Base-by-base conservation (phyloP, 2,797 vertebrate genomes). In the Poliocrania exsul region DNA sequence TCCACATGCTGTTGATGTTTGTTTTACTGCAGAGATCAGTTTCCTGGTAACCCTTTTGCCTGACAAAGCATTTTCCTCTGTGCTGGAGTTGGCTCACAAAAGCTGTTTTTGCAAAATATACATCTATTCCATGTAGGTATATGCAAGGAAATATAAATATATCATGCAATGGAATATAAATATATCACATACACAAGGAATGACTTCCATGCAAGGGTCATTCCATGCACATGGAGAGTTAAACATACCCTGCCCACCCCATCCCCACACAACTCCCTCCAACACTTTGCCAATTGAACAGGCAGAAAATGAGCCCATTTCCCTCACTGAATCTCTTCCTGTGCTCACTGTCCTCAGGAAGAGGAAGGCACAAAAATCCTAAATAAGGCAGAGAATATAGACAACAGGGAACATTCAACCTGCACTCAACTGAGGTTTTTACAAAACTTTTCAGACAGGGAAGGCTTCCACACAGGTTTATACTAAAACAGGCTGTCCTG, bases 121-220 rank as follows among this genome's bases (percentile, higher is more conserved):
- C 9, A 5, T 6, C 13, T 12, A 24, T 33, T 67, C 78, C 54
- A 13, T 11, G 35, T 37, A 66, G 10, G 15, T 7, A n/a, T 44
- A 61, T 31, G 35, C 60, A 50, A 4, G 17, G 21, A 58, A 53
- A 42, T 7, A 47, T 2, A 4, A 12, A 33, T 15, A 1, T 3
- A 6, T 4, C 11, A 6, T n/a, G n/a, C 60, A 50, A 4, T 19
- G 21, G 62, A 53, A 42, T 7, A 47, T 2, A 4, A 12, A 33
- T 15, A 1, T 3, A 6, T 4, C 11, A 6, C 6, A 16, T 5
- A 17, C 0, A 7, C 11, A 46, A 65, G 61, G 31, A 66, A 54
- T 12, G 28, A 11, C 50, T 72, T 26, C 50, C 14, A 12, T 3
- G 13, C 57, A 67, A 77, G 35, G 26, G 9, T 33, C 38, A 26